Evolutionary conservation across 2,113 vertebrate species (phyloP).

Genomic region (Planiliza haematocheilus): DNA sequence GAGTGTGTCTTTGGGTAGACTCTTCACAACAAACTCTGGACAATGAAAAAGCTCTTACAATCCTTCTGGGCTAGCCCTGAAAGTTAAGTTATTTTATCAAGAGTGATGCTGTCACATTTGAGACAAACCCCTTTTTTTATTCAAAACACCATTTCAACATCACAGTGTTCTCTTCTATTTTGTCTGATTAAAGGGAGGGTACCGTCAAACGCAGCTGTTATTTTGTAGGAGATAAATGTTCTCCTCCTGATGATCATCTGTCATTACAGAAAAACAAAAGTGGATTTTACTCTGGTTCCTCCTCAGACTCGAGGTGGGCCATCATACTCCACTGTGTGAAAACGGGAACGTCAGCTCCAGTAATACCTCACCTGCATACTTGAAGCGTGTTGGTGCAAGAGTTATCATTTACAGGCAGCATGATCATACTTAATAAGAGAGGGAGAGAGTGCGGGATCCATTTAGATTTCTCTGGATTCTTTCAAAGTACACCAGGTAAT

Average conservation of each 20-base stretch:
- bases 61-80: background rate
- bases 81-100: background rate
- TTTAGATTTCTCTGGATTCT: background rate
- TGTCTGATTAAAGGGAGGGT: background rate
- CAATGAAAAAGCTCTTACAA: conserved; percentile 35
- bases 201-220: background rate
- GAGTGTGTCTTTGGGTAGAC: conserved; percentile 23
- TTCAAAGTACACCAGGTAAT: background rate
- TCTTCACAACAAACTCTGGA: conserved; percentile 40
- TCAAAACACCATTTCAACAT: background rate
- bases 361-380: conserved; percentile 1
- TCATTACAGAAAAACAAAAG: conserved; percentile 18
- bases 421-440: background rate
- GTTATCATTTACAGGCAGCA: background rate
- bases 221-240: background rate
- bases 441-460: background rate
- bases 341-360: background rate
- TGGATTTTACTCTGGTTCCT: conserved; percentile 20
- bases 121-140: background rate
- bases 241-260: conserved; percentile 7
- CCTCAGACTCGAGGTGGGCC: background rate
- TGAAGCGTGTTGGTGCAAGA: background rate
- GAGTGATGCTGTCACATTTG: background rate
- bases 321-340: background rate
- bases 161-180: background rate